phyloP scores from a whole-genome alignment of 2,888 invertebrate species.

The Hypselothyrea guttata region DNA sequence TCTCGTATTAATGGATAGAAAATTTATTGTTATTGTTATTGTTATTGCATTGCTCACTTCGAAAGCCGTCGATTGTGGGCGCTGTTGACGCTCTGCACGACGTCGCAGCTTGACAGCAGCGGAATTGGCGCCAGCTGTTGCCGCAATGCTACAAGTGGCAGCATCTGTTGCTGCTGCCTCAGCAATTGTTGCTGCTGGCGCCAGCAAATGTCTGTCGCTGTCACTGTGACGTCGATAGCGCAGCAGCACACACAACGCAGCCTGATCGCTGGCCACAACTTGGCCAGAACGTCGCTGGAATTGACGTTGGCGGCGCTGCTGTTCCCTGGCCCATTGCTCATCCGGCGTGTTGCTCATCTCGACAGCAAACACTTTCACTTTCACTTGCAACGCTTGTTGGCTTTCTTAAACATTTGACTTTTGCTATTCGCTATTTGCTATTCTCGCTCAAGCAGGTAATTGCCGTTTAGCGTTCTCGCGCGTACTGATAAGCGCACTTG shows the following conservation, averaged over 20 bases:
- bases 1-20: slow-evolving; percentile 10
- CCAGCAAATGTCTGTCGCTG: slow-evolving; percentile 18
- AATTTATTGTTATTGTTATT: slow-evolving; percentile 7
- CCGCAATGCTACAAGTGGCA: slow-evolving; percentile 15
- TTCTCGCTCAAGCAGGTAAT: slow-evolving; percentile 40
- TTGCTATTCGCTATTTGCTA: slow-evolving; percentile 1
- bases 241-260: slow-evolving; percentile 70
- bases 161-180: slow-evolving; percentile 7
- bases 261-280: slow-evolving; percentile 74
- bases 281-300: slow-evolving; percentile 75
- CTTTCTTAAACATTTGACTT: slow-evolving; percentile 12
- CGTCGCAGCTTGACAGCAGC: slow-evolving; percentile 52
- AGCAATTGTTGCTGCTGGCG: slow-evolving; percentile 11
- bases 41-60: slow-evolving; percentile 55
- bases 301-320: slow-evolving; percentile 27
- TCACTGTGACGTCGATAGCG: slow-evolving; percentile 61
- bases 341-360: slow-evolving; percentile 29
- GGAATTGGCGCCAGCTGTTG: slow-evolving; percentile 45
- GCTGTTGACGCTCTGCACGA: slow-evolving; percentile 49
- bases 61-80: slow-evolving; percentile 63
- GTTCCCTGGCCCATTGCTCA: slow-evolving; percentile 9
- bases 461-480: slow-evolving; percentile 38
- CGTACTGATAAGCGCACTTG: slow-evolving; percentile 52
- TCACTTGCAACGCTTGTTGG: slow-evolving; percentile 19
- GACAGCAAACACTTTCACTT: slow-evolving; percentile 21